phyloP scores from a whole-genome alignment of 2,113 vertebrate species.

The Dendropsophus ebraccatus region DNA sequence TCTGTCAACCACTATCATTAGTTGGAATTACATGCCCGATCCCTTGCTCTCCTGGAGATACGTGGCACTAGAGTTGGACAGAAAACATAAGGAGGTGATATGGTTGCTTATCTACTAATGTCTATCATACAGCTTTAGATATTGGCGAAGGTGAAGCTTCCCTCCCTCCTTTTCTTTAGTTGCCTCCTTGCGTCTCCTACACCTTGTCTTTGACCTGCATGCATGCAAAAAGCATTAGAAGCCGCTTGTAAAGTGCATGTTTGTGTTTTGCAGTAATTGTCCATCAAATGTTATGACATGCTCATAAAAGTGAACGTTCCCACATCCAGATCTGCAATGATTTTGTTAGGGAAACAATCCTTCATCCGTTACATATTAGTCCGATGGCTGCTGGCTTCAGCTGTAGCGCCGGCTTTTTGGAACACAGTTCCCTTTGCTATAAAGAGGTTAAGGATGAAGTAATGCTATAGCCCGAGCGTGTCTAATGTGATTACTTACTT shows the following conservation, averaged over 20 bases:
- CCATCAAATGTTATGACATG: conserved; percentile 58
- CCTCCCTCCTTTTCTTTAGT: neutral
- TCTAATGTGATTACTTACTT: conserved; percentile 30
- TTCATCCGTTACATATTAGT: conserved; percentile 44
- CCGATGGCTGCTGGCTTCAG: neutral
- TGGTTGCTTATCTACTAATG: no score
- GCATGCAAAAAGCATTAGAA: neutral
- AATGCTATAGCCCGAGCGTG: conserved; percentile 11
- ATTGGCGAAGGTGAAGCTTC: neutral
- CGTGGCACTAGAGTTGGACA: neutral
- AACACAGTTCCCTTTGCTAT: neutral
- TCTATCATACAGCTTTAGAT: neutral
- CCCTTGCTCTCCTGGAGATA: neutral
- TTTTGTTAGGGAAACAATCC: conserved; percentile 53
- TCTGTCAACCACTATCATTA: no score
- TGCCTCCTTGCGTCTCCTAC: neutral
- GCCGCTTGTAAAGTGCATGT: conserved; percentile 40
- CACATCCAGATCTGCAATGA: conserved; percentile 36
- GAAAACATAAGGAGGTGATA: neutral
- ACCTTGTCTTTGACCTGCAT: conserved; percentile 27
- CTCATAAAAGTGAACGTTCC: conserved; percentile 49
- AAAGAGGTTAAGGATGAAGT: conserved; percentile 36
- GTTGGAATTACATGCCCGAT: neutral
- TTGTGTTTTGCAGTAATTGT: conserved; percentile 56
- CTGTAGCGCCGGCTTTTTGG: neutral